Conservation (phyloP, 2,113 vertebrate species). For the Oostethus manadensis region DNA sequence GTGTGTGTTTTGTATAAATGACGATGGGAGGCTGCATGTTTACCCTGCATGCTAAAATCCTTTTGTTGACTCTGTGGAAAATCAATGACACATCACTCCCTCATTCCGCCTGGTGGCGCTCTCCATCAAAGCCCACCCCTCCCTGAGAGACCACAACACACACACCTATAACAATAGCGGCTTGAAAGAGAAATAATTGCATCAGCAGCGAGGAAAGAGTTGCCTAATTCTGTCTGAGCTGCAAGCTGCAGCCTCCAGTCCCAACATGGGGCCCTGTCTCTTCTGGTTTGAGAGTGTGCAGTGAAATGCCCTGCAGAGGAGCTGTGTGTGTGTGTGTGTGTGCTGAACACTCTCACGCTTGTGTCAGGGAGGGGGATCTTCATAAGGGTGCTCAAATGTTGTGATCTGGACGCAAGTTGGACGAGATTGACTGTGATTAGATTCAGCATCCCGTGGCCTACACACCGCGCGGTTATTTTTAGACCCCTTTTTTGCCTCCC, state of each 20-base stretch:
- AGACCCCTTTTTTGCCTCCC: constrained; percentile 38
- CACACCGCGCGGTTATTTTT: constrained; percentile 54
- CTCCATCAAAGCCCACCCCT: constrained; percentile 38
- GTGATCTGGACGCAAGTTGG: constrained; percentile 12
- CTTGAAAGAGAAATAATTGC: constrained; percentile 21
- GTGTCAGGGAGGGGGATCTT: constrained; percentile 23
- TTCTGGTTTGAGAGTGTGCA: constrained; percentile 48
- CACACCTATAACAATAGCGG: background rate
- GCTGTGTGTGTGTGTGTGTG: constrained; percentile 44
- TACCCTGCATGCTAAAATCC: constrained; percentile 47
- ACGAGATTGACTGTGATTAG: constrained; percentile 40
- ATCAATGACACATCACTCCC: constrained; percentile 43
- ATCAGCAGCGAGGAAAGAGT: constrained; percentile 31
- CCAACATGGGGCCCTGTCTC: constrained; percentile 59
- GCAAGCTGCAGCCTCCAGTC: constrained; percentile 53
- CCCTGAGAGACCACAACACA: background rate
- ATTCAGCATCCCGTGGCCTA: constrained; percentile 24
- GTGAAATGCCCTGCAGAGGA: constrained; percentile 63
- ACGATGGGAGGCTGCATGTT: constrained; percentile 49
- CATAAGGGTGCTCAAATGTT: constrained; percentile 47
- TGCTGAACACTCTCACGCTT: constrained; percentile 35
- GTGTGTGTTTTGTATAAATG: constrained; percentile 47
- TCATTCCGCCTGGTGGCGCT: constrained; percentile 64
- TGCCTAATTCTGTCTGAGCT: constrained; percentile 57
- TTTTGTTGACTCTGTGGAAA: constrained; percentile 61